Percentiles rank a stretch among this genome's conserved stretches.
phyloP scores from a whole-genome alignment of 2,888 invertebrate species.

The Stenotaenia linearis region DNA sequence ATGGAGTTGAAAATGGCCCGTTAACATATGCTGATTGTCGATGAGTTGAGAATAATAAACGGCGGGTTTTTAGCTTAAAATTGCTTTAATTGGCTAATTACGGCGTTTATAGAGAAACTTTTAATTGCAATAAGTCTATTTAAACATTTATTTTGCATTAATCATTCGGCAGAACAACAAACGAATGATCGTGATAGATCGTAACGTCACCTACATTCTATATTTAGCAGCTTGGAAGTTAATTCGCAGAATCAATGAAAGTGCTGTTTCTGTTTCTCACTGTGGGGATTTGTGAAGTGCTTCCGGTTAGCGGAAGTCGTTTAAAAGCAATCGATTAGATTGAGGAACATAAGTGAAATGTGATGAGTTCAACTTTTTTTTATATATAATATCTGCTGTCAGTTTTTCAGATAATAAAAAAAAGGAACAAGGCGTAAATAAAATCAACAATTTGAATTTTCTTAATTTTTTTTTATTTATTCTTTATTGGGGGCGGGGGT shows the following conservation, averaged over 20 bases:
- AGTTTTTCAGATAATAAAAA: no score
- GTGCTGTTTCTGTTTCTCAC: conserved; percentile 26
- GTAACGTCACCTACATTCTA: conserved; percentile 1
- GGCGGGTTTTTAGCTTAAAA: no score
- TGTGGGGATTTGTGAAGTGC: conserved; percentile 26
- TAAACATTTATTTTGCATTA: not conserved
- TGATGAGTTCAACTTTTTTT: not conserved
- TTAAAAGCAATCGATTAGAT: conserved; percentile 19
- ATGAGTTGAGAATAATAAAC: not conserved
- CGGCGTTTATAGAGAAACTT: no score
- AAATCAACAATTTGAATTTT: no score
- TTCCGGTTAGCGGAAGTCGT: conserved; percentile 18
- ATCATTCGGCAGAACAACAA: not conserved
- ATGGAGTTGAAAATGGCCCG: not conserved
- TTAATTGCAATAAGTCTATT: not conserved
- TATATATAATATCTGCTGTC: no score
- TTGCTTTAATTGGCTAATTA: no score
- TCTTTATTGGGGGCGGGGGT: not conserved
- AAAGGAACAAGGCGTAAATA: no score
- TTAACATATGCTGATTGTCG: not conserved
- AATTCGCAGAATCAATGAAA: conserved; percentile 14
- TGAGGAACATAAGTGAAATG: conserved; percentile 4
- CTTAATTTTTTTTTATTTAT: not conserved
- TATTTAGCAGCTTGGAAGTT: conserved; percentile 14
- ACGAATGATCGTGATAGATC: not conserved